Evolutionary conservation across 2,888 invertebrate species (phyloP).

Genomic region (Rhyacophila evoluta): DNA sequence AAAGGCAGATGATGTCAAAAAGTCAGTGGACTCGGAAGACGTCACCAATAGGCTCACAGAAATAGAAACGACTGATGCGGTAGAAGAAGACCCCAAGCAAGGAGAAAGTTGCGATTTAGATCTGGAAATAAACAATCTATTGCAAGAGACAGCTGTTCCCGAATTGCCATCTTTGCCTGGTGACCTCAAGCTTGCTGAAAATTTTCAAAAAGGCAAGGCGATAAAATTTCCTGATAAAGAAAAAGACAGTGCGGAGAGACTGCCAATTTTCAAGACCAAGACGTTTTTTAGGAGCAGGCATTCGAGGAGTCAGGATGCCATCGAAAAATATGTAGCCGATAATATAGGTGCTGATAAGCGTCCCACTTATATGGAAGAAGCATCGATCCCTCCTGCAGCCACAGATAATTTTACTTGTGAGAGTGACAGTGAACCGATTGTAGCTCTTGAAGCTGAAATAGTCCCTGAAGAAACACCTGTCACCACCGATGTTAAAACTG

Average conservation of each 20-base stretch:
- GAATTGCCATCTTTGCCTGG: conserved; percentile 70
- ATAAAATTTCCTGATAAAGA: conserved; percentile 59
- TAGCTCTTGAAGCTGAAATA: background rate
- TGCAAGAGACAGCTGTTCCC: conserved; percentile 73
- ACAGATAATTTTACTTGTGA: conserved; percentile 58
- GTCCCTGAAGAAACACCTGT: background rate
- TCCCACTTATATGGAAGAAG: conserved; percentile 49
- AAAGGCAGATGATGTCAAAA: conserved; percentile 56
- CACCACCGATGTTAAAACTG: conserved; percentile 68
- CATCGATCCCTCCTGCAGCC: conserved; percentile 57
- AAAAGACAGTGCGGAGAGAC: conserved; percentile 59
- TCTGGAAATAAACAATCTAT: conserved; percentile 72
- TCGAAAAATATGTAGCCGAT: conserved; percentile 69
- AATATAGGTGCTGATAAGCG: conserved; percentile 58
- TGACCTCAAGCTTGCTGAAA: conserved; percentile 72
- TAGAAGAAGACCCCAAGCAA: conserved; percentile 51
- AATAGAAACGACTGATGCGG: conserved; percentile 44
- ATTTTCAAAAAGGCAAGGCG: conserved; percentile 64
- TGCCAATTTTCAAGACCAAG: conserved; percentile 70
- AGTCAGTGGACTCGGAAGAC: conserved; percentile 27
- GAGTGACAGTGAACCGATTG: background rate
- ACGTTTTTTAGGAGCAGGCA: conserved; percentile 71
- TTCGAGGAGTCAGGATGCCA: conserved; percentile 69
- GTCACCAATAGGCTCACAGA: too few species aligned
- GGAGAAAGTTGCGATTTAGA: conserved; percentile 63